phyloP scores from a whole-genome alignment of 2,888 invertebrate species.

The Endomychus coccineus region DNA sequence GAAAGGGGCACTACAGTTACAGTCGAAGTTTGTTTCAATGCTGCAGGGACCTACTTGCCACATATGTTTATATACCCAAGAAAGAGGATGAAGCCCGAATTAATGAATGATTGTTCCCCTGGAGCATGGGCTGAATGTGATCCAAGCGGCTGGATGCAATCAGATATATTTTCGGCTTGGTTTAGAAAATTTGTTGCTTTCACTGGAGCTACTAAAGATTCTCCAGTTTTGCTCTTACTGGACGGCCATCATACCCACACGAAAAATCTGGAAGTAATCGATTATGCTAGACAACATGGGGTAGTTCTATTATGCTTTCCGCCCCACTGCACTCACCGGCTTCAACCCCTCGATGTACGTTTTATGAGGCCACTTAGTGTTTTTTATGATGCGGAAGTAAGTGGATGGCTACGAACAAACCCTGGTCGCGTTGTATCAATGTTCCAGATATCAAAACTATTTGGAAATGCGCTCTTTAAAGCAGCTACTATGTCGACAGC shows the following conservation, averaged over 20 bases:
- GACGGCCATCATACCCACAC: slow-evolving; percentile 18
- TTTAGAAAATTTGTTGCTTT: slow-evolving; percentile 20
- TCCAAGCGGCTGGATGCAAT: slow-evolving; percentile 32
- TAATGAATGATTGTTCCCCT: slow-evolving; percentile 26
- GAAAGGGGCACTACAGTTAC: slow-evolving; percentile 22
- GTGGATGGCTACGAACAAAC: no score
- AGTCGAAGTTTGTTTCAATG: slow-evolving; percentile 21
- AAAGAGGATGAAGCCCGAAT: slow-evolving; percentile 26
- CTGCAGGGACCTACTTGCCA: slow-evolving; percentile 19
- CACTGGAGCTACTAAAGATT: not conserved
- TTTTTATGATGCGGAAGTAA: slow-evolving; percentile 25
- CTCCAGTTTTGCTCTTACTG: slow-evolving; percentile 13
- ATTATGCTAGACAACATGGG: slow-evolving; percentile 28
- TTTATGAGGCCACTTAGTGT: slow-evolving; percentile 26
- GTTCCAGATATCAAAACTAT: no score
- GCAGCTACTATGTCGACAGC: no score
- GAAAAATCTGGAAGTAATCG: slow-evolving; percentile 23
- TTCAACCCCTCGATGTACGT: slow-evolving; percentile 24
- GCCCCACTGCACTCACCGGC: no score
- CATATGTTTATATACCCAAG: slow-evolving; percentile 27
- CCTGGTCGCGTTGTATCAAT: no score
- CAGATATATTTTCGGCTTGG: slow-evolving; percentile 32
- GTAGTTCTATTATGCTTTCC: slow-evolving; percentile 24
- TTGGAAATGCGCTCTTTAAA: no score
- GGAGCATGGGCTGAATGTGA: slow-evolving; percentile 28